Conservation (phyloP, 2,888 invertebrate genomes). For the Protula sp. region DNA sequence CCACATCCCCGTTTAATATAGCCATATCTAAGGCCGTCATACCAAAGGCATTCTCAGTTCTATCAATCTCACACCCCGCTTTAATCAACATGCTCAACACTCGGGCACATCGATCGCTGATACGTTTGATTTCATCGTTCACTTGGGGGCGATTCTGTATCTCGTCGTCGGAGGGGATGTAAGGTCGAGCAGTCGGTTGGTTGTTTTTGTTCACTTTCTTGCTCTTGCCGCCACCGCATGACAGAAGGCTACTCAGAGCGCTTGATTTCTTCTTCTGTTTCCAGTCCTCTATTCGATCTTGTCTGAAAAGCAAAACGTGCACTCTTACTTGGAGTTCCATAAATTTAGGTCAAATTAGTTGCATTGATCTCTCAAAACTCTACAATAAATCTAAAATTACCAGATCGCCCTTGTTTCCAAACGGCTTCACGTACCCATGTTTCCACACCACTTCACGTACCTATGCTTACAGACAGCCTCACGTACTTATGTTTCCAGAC, state of each 20-base stretch:
- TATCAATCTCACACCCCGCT: conserved; percentile 22
- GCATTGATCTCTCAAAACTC: no score
- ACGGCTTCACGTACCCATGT: no score
- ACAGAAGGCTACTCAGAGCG: conserved; percentile 17
- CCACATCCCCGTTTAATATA: conserved; percentile 26
- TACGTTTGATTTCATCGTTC: conserved; percentile 8
- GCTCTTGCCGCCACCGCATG: conserved; percentile 27
- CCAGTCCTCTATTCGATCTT: conserved; percentile 13
- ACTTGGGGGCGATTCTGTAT: conserved; percentile 2
- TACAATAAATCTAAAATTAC: no score
- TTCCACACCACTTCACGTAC: no score
- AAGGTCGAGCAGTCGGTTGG: conserved; percentile 5
- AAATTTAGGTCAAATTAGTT: no score
- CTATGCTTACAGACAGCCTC: no score
- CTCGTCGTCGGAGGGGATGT: conserved; percentile 1
- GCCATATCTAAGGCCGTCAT: conserved; percentile 30
- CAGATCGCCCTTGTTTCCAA: no score
- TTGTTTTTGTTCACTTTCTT: conserved; percentile 12
- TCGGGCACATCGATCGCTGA: conserved; percentile 15
- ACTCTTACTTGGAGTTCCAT: no score
- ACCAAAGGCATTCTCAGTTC: conserved; percentile 24
- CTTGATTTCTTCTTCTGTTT: conserved; percentile 16
- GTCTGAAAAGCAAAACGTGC: no score
- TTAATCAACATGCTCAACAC: conserved; percentile 24
- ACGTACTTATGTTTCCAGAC: no score